Evolutionary conservation across 2,113 vertebrate genomes (phyloP), one percentile per base, ranked within the genome.

Genomic region (Mus pahari): DNA sequence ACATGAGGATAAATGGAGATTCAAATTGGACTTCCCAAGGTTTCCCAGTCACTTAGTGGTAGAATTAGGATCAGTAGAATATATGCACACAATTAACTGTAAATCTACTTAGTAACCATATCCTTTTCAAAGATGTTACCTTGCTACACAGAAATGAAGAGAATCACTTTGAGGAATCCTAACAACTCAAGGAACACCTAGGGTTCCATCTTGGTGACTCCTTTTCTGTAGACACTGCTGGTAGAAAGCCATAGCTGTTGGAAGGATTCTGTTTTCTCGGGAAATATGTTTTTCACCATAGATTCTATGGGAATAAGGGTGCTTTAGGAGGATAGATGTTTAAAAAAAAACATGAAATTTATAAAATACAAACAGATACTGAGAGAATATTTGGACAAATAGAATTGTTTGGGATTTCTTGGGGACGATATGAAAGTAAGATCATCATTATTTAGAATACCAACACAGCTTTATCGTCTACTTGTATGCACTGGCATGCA

Each of bases 1-100:
- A 92, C 66, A 90, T 88, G 84, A 94, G 62, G 66, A 42, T 68
- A 96, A 58, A 82, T 64, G 55, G 84, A 93, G 58, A 88, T 95
- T 82, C 71, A 95, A 96, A 93, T 93, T 96, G 70, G 60, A 28
- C 89, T 96, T 84, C 7, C 58, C 31, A 81, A 82, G 70, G 33
- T 86, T 95, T 94, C 17, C 53, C 75, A 95, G 70, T 20, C 92
- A 42, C 79, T 92, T n/a, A 82, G 31, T 53, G 68, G 66, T 12
- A 96, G 60, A 92, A 89, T 88, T 70, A 92, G 48, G 83, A 83
- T 74, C 73, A 95, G 89, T 87, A 92, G 74, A 91, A 62, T 87
- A 83, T 55, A 70, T 50, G 58, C 93, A 94, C 81, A 70, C 42
- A 86, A 75, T 87, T 84, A 93, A 5, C 20, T 87, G 10, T 48